phyloP scores from a whole-genome alignment of 2,113 vertebrate genomes.

The Platichthys flesus region DNA sequence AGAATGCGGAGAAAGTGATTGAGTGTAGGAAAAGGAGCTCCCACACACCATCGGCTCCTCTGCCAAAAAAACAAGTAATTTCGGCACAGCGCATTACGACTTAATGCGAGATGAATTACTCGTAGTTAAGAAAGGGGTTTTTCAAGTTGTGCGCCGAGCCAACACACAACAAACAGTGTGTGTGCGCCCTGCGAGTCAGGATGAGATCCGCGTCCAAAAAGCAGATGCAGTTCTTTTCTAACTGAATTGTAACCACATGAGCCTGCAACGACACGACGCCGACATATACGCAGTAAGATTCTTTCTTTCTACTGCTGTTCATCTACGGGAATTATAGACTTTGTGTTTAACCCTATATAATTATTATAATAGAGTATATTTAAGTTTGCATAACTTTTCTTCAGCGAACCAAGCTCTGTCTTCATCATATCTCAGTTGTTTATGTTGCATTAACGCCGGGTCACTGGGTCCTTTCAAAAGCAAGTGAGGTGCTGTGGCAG shows the following conservation, averaged over 20 bases:
- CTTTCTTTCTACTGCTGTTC: conserved; percentile 7
- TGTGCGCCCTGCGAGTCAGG: conserved; percentile 21
- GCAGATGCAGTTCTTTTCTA: conserved; percentile 38
- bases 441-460: conserved; percentile 18
- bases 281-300: conserved; percentile 32
- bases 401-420: neutral
- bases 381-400: conserved; percentile 26
- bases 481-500: neutral
- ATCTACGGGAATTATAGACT: conserved; percentile 22
- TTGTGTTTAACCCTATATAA: conserved; percentile 27
- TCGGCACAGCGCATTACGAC: conserved; percentile 57
- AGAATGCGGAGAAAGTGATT: conserved; percentile 45
- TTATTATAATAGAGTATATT: conserved; percentile 10
- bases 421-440: conserved; percentile 19
- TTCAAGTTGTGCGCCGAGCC: conserved; percentile 45
- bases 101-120: conserved; percentile 70
- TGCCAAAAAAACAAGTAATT: conserved; percentile 70
- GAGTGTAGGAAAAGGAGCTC: conserved; percentile 45
- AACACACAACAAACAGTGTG: conserved; percentile 53
- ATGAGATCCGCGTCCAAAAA: conserved; percentile 34
- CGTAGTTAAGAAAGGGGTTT: conserved; percentile 46
- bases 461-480: conserved; percentile 18
- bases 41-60: conserved; percentile 61
- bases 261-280: conserved; percentile 62
- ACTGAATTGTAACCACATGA: conserved; percentile 56